A percentile compares a stretch with the other conserved stretches of the same genome.
Evolutionary conservation across 2,888 invertebrate species (phyloP).

Genomic region (Zygaena filipendulae): DNA sequence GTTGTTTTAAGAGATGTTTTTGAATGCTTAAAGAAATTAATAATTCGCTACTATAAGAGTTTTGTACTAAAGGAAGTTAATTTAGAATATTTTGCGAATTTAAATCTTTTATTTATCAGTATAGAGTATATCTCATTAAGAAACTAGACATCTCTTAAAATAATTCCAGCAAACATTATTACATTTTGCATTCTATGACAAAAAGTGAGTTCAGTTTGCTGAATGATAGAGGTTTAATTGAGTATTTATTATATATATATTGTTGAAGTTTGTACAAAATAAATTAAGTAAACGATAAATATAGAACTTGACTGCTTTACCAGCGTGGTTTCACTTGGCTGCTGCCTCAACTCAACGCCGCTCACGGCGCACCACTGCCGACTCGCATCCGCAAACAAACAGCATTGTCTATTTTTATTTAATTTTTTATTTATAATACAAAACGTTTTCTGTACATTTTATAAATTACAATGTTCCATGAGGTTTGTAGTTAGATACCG

Average conservation of each 20-base stretch:
- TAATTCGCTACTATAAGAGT: no score
- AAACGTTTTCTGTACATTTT: slow-evolving; percentile 50
- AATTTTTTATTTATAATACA: slow-evolving; percentile 52
- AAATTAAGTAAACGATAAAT: slow-evolving; percentile 71
- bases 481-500: slow-evolving; percentile 32
- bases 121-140: no score
- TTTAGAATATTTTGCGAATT: no score
- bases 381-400: slow-evolving; percentile 31
- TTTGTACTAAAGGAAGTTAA: no score
- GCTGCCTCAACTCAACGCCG: background rate
- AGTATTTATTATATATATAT: slow-evolving; percentile 71
- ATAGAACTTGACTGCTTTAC: slow-evolving; percentile 71
- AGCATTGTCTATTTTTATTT: slow-evolving; percentile 59
- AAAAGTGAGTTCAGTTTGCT: slow-evolving; percentile 70
- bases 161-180: no score
- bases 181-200: no score
- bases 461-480: slow-evolving; percentile 43
- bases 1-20: no score
- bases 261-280: slow-evolving; percentile 72
- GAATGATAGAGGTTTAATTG: slow-evolving; percentile 69
- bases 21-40: no score
- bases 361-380: background rate
- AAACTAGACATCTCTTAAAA: no score
- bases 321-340: background rate
- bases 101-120: no score